These are phyloP conservation scores for Pelodytes ibericus DNA, from an alignment of 2,797 vertebrate genomes.

Conservation along the genomic window DNA sequence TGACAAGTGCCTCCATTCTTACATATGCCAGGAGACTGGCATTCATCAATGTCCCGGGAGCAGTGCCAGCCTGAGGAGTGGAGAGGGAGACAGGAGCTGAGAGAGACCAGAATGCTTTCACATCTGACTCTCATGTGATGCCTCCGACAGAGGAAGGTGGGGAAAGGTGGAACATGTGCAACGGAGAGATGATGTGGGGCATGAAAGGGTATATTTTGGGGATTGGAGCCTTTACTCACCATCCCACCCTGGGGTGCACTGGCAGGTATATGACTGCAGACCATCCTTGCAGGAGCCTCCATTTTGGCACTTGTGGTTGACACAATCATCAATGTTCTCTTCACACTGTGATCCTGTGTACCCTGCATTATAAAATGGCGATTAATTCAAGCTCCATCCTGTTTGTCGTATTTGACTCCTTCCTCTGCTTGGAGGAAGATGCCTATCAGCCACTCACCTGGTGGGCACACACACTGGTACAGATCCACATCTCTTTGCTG, in stretches of 20 bases:
- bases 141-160: too few relatives aligned
- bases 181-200: neutral
- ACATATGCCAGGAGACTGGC: constrained; percentile 58
- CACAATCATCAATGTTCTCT: constrained; percentile 64
- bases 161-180: neutral
- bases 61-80: constrained; percentile 60
- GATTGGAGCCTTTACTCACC: too few relatives aligned
- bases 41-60: constrained; percentile 63
- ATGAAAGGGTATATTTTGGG: neutral
- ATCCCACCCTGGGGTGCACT: constrained; percentile 63
- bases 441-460: constrained; percentile 55
- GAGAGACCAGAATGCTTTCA: too few relatives aligned
- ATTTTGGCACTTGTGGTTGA: constrained; percentile 61
- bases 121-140: too few relatives aligned
- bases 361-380: constrained; percentile 45
- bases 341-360: constrained; percentile 62
- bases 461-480: constrained; percentile 65
- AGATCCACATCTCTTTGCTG: constrained; percentile 42
- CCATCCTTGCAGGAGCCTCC: constrained; percentile 63
- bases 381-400: neutral
- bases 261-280: constrained; percentile 59
- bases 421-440: neutral
- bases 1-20: constrained; percentile 67
- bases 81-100: neutral
- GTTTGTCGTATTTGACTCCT: neutral